These are phyloP conservation scores for Eulacestoma nigropectus DNA, from an alignment of 2,113 vertebrate species.

Conservation along the genomic window DNA sequence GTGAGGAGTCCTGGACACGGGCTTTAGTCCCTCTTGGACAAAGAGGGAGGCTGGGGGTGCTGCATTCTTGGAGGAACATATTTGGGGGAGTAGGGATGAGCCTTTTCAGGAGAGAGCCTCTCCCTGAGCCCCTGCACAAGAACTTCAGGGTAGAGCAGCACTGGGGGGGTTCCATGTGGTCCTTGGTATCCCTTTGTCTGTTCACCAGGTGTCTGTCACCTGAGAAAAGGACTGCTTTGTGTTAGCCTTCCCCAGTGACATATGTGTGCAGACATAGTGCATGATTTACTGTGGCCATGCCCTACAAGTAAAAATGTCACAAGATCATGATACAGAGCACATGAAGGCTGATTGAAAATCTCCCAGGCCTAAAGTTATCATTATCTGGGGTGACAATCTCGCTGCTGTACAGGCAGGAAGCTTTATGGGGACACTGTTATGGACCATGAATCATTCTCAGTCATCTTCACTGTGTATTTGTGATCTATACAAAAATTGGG, in stretches of 20 bases:
- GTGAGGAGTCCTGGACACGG: neutral
- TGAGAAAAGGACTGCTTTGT: neutral
- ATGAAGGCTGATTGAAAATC: neutral
- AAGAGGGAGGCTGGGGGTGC: neutral
- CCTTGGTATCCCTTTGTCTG: neutral
- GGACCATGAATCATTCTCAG: neutral
- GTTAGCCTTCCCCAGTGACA: neutral
- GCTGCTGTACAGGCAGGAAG: neutral
- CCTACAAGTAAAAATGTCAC: neutral
- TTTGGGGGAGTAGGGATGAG: neutral
- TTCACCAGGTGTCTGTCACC: neutral
- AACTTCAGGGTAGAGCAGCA: neutral
- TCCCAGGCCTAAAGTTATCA: neutral
- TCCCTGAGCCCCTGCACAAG: neutral
- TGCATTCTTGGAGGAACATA: rapidly evolving
- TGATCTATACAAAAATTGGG: neutral
- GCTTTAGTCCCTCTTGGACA: neutral
- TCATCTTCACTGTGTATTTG: neutral
- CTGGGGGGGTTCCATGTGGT: neutral
- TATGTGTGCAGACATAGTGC: neutral
- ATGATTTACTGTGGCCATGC: neutral
- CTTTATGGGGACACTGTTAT: neutral
- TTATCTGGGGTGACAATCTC: neutral
- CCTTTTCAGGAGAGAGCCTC: neutral
- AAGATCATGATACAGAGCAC: neutral